A percentile compares a stretch with the other conserved stretches of the same genome.
Evolutionary conservation across 1,140 invertebrate genomes (phyloP).

Genomic region (Homarus americanus): DNA sequence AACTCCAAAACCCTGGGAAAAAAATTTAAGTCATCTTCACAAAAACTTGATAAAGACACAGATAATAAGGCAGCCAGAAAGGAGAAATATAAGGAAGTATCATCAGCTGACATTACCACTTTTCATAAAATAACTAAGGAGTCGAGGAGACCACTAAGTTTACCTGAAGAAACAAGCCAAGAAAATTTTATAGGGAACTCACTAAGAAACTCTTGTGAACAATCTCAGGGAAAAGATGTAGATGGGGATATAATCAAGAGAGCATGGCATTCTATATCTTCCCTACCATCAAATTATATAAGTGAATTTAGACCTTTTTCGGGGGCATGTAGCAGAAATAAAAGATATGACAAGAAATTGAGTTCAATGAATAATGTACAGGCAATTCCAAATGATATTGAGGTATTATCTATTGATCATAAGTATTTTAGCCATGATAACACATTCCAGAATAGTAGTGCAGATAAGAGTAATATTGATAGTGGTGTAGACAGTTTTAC

Average conservation of each 20-base stretch:
- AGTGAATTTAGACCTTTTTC: neutral
- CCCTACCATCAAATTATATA: neutral
- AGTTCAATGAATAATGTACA: neutral
- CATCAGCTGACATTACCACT: neutral
- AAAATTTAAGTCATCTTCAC: neutral
- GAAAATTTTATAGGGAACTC: neutral
- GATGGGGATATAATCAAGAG: neutral
- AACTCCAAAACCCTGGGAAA: neutral
- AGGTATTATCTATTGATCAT: neutral
- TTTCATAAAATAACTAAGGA: neutral
- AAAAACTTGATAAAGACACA: neutral
- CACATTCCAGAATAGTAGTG: neutral
- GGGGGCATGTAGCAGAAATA: neutral
- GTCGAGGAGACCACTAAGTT: neutral
- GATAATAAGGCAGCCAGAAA: too few relatives aligned
- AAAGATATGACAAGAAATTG: neutral
- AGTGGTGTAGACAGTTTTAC: neutral
- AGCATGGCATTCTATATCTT: neutral
- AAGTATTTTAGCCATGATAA: neutral
- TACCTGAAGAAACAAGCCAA: neutral
- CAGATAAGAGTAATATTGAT: neutral
- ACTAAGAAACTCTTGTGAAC: neutral
- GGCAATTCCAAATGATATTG: neutral
- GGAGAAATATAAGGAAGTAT: neutral
- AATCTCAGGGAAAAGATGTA: neutral